phyloP scores from a whole-genome alignment of 2,888 invertebrate species.

The Drosophila tanythrix region DNA sequence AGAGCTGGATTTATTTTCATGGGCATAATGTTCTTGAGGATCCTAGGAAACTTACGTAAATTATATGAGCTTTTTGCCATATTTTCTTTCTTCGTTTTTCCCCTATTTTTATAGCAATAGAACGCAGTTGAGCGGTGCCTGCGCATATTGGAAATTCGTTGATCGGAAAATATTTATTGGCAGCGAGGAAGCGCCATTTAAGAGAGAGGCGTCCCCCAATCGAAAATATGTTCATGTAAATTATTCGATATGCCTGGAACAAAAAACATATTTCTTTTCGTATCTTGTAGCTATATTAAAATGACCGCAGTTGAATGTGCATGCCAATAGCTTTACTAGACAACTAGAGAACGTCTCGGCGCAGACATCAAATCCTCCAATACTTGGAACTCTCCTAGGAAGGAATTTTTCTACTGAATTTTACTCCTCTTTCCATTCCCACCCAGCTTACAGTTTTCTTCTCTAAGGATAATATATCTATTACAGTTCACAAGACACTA shows the following conservation, averaged over 20 bases:
- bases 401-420: slow-evolving; percentile 38
- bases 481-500: slow-evolving; percentile 46
- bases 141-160: slow-evolving; percentile 52
- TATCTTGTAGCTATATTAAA: slow-evolving; percentile 59
- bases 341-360: slow-evolving; percentile 17
- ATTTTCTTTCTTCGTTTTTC: slow-evolving; percentile 26
- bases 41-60: slow-evolving; percentile 38
- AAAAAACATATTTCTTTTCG: slow-evolving; percentile 52
- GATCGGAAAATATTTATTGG: slow-evolving; percentile 22
- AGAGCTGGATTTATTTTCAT: slow-evolving; percentile 19
- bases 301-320: slow-evolving; percentile 68
- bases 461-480: slow-evolving; percentile 44
- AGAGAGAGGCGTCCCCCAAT: slow-evolving; percentile 7
- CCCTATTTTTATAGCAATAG: slow-evolving; percentile 69
- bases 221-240: slow-evolving; percentile 38
- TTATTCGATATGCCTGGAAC: slow-evolving; percentile 45
- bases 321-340: slow-evolving; percentile 52
- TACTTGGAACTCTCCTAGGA: slow-evolving; percentile 13
- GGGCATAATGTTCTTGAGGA: slow-evolving; percentile 32
- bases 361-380: slow-evolving; percentile 22
- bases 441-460: slow-evolving; percentile 16
- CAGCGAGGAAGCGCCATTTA: slow-evolving; percentile 28
- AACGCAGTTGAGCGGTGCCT: slow-evolving; percentile 78
- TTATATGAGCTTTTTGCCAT: slow-evolving; percentile 43
- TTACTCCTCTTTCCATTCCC: slow-evolving; percentile 20